Percentiles rank a stretch among this genome's conserved stretches.
phyloP scores from a whole-genome alignment of 1,140 invertebrate species.

The Pachyrhynchus sulphureomaculatus region DNA sequence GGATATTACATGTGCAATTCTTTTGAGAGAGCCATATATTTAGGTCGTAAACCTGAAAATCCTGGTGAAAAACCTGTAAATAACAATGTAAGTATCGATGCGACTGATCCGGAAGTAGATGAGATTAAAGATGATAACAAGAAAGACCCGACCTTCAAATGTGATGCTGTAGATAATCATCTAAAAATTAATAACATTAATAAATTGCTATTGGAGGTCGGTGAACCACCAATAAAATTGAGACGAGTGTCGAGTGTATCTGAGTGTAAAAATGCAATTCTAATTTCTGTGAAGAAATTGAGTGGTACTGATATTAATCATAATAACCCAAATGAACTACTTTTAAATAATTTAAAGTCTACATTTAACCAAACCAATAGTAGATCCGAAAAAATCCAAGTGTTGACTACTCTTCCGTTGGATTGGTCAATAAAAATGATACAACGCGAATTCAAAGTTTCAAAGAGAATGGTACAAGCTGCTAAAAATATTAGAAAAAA shows the following conservation, averaged over 20 bases:
- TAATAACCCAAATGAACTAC: background rate
- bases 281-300: conserved; percentile 5
- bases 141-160: conserved; percentile 7
- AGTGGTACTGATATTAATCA: background rate
- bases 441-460: conserved; percentile 5
- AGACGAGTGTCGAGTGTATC: conserved; percentile 6
- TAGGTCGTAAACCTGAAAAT: background rate
- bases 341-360: no score
- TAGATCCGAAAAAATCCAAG: conserved; percentile 10
- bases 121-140: conserved; percentile 9
- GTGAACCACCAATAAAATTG: conserved; percentile 5
- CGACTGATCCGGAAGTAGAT: conserved; percentile 1
- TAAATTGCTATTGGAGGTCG: conserved; percentile 5
- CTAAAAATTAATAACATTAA: conserved; percentile 2
- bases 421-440: conserved; percentile 3
- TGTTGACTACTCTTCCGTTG: conserved; percentile 1
- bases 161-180: background rate
- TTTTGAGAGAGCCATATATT: background rate
- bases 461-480: conserved; percentile 1
- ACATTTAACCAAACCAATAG: background rate
- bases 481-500: conserved; percentile 8
- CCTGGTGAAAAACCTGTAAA: background rate
- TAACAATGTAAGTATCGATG: background rate
- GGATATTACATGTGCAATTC: background rate
- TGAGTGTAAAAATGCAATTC: background rate